A percentile compares a stretch with the other conserved stretches of the same genome.
Conservation (phyloP, 1,140 invertebrate species). For the Apis florea region DNA sequence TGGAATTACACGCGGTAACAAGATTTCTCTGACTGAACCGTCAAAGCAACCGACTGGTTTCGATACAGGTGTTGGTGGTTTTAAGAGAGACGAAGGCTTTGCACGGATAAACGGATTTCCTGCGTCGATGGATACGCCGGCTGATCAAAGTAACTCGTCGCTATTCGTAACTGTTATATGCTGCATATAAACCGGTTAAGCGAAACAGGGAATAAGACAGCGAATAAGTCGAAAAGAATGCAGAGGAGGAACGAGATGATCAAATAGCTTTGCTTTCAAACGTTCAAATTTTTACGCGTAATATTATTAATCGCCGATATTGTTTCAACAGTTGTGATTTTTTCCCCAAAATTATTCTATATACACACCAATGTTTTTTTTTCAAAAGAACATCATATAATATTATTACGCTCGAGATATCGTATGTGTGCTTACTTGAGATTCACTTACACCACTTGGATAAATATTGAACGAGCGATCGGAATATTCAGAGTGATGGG, state of each 20-base stretch:
- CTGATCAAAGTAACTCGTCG: conserved; percentile 14
- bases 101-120: conserved; percentile 36
- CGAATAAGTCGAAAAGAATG: background rate
- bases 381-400: too few species aligned
- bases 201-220: conserved; percentile 9
- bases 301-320: too few species aligned
- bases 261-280: conserved; percentile 3
- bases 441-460: background rate
- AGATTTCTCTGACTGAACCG: background rate
- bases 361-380: too few species aligned
- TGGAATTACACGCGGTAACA: background rate
- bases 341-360: too few species aligned
- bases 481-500: background rate
- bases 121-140: conserved; percentile 21
- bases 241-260: background rate
- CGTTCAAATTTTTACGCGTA: too few species aligned
- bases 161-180: conserved; percentile 16
- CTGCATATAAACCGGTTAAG: conserved; percentile 29
- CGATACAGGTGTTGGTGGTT: conserved; percentile 17
- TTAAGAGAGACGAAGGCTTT: conserved; percentile 5
- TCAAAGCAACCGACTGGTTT: conserved; percentile 12
- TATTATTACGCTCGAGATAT: too few species aligned
- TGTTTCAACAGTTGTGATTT: too few species aligned
- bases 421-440: background rate
- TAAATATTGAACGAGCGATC: background rate